Percentiles rank a stretch among this genome's conserved stretches.
Conservation (phyloP, 2,113 vertebrate genomes). For the Poeciliopsis prolifica region DNA sequence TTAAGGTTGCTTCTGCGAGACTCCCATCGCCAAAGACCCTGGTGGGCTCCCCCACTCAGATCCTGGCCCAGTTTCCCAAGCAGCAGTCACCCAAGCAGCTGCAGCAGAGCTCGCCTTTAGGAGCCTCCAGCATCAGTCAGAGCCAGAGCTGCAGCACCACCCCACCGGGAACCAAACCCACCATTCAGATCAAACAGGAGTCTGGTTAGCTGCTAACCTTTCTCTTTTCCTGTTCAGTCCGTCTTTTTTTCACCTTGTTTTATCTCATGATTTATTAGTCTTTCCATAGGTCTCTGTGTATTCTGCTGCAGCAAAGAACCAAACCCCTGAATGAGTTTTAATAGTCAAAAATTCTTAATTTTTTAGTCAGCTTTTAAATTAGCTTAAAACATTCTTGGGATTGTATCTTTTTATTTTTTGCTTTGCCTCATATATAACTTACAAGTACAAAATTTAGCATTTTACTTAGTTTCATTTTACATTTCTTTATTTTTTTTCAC, state of each 20-base stretch:
- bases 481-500: no score
- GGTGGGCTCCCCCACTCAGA: constrained; percentile 89
- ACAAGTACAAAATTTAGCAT: no score
- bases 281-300: no score
- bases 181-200: constrained; percentile 99
- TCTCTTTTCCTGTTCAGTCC: not conserved
- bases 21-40: constrained; percentile 94
- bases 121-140: constrained; percentile 69
- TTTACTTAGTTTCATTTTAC: no score
- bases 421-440: no score
- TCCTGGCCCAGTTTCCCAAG: constrained; percentile 94
- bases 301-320: no score
- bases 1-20: constrained; percentile 90
- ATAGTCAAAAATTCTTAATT: no score
- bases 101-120: constrained; percentile 74
- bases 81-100: constrained; percentile 88
- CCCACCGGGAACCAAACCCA: constrained; percentile 88
- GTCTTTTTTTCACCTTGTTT: not conserved
- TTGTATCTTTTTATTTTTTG: no score
- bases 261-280: not conserved
- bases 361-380: no score
- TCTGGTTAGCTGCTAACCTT: constrained; percentile 80
- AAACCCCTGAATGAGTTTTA: no score
- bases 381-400: no score
- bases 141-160: constrained; percentile 78